Evolutionary conservation across 2,113 vertebrate genomes (phyloP).

Genomic region (Mesocricetus auratus): DNA sequence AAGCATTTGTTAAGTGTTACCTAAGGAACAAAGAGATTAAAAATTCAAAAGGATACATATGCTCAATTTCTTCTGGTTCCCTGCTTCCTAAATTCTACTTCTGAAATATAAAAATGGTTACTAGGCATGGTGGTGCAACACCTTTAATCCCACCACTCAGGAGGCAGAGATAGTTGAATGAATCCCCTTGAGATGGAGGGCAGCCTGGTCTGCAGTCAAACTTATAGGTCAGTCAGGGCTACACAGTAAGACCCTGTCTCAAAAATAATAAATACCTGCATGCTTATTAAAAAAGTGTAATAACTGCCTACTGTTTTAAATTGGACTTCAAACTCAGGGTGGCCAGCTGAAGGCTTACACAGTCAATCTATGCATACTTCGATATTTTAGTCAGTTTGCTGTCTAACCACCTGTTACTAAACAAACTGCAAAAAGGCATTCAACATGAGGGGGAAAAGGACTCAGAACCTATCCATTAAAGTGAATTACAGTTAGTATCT

Average conservation of each 20-base stretch:
- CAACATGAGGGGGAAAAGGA: not conserved
- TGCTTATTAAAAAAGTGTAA: not conserved
- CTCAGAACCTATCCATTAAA: not conserved
- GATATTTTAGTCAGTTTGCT: not conserved
- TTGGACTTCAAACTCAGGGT: not conserved
- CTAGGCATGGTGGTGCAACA: not conserved
- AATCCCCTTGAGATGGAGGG: not conserved
- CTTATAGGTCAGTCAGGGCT: not conserved
- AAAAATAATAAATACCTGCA: not conserved
- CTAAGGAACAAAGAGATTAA: constrained; percentile 37
- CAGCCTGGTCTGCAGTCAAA: not conserved
- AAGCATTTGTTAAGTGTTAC: constrained; percentile 1
- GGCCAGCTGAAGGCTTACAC: not conserved
- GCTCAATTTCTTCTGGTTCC: constrained; percentile 31
- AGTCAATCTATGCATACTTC: not conserved
- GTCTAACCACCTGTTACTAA: not conserved
- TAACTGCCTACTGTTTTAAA: not conserved
- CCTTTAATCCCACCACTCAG: not conserved
- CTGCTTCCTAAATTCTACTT: constrained; percentile 24
- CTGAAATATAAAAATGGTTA: not conserved
- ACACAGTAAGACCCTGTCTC: not conserved
- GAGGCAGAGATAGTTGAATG: not conserved
- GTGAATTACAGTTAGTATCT: constrained; percentile 37
- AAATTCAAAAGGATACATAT: constrained; percentile 22
- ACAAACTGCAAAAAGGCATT: constrained; percentile 27